phyloP scores from a whole-genome alignment of 2,797 vertebrate species.

The Xenentodon cancila region DNA sequence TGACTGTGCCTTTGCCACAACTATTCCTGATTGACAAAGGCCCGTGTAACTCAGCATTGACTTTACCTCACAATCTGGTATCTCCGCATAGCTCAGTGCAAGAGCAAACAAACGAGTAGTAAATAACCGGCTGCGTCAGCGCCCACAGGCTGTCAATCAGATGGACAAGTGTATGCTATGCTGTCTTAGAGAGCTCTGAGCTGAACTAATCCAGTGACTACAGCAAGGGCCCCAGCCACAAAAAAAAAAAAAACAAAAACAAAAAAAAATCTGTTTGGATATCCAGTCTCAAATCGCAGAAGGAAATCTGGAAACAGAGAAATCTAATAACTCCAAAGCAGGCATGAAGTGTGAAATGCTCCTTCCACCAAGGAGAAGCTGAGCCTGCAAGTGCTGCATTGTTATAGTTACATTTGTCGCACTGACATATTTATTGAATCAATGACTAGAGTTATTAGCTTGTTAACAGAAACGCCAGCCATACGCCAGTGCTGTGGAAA shows the following conservation, averaged over 20 bases:
- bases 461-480: slow-evolving; percentile 62
- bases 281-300: slow-evolving; percentile 71
- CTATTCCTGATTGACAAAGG: slow-evolving; percentile 74
- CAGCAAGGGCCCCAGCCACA: slow-evolving; percentile 69
- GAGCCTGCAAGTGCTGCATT: slow-evolving; percentile 52
- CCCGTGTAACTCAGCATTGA: slow-evolving; percentile 59
- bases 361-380: slow-evolving; percentile 59
- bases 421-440: slow-evolving; percentile 63
- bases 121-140: slow-evolving; percentile 63
- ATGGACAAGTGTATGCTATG: slow-evolving; percentile 63
- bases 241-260: slow-evolving; percentile 13
- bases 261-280: slow-evolving; percentile 60
- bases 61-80: slow-evolving; percentile 60
- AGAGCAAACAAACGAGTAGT: slow-evolving; percentile 72
- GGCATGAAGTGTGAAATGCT: slow-evolving; percentile 77
- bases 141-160: slow-evolving; percentile 68
- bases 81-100: slow-evolving; percentile 53
- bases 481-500: slow-evolving; percentile 41
- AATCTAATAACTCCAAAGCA: slow-evolving; percentile 76
- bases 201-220: slow-evolving; percentile 80
- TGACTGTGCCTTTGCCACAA: slow-evolving; percentile 69
- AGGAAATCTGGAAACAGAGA: slow-evolving; percentile 61
- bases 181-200: slow-evolving; percentile 70
- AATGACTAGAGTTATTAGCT: slow-evolving; percentile 63
- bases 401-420: slow-evolving; percentile 33